Base-by-base conservation (phyloP, 2,113 vertebrate species). In the Balaeniceps rex region DNA sequence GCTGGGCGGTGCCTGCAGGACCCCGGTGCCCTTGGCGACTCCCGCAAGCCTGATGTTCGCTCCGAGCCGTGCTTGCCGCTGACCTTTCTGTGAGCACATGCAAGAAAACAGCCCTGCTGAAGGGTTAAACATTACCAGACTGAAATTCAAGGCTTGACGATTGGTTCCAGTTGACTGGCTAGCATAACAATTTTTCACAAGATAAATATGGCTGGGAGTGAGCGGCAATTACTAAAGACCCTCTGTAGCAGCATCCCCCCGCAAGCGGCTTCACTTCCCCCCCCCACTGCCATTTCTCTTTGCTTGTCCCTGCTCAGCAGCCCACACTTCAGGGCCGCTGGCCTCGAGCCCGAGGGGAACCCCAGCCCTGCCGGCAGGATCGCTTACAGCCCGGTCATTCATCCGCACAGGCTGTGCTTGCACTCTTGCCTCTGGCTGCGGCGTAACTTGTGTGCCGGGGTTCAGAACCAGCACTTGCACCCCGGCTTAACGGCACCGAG, bases 61-160 rank as follows among this genome's bases (percentile, higher is more conserved):
- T 74, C 70, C 1, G 3, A 83, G 54, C 47, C 25, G 5, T 7
- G 54, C 60, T 89, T 66, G 42, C 51, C 3, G 1, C 66, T 93
- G 95, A 94, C 93, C 97, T 55, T 94, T 83, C 81, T 1, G 9
- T 83, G 77, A 82, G 18, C 63, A 57, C 13, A 2, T 6, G 33
- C 60, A 83, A 47, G 49, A 70, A 87, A 97, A 69, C 61, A 94
- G 89, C 75, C 33, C 71, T 77, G 75, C 75, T 58, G 58, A 96
- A 91, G 96, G 95, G 95, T 97, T 97, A 97, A 97, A 97, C 96
- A 97, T 97, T 97, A 97, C 89, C 97, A 95, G 91, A 83, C 89
- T 95, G 93, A 96, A 95, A 96, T 70, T 95, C 95, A 95, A 95
- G 87, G 96, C 89, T 63, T 64, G 84, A 28, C 63, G 34, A 97